Percentiles rank a stretch among this genome's conserved stretches.
Conservation (phyloP, 2,113 vertebrate genomes). For the Etheostoma spectabile region DNA sequence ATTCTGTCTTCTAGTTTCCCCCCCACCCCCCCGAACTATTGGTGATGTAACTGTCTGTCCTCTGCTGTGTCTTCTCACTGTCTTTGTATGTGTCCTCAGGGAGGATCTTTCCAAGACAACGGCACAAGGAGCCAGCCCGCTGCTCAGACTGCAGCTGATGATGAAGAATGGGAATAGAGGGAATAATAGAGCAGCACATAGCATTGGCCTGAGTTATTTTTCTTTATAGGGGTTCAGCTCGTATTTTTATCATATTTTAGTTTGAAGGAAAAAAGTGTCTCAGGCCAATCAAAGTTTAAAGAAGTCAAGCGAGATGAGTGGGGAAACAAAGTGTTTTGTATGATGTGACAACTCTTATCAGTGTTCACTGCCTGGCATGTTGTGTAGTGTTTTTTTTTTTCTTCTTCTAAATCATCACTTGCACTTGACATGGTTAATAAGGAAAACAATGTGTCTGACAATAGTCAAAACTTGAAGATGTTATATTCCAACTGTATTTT, state of each 20-base stretch:
- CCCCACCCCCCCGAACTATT: background rate
- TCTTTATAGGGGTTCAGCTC: conserved; percentile 7
- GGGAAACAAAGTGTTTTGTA: background rate
- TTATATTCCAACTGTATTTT: conserved; percentile 3
- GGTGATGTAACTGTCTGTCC: background rate
- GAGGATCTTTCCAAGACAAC: conserved; percentile 41
- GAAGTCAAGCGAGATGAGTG: background rate
- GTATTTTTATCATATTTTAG: conserved; percentile 42
- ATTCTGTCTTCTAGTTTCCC: accelerated
- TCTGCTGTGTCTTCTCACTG: background rate
- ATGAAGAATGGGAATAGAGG: conserved; percentile 78
- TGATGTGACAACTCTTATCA: background rate
- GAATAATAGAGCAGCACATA: background rate
- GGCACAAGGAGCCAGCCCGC: background rate
- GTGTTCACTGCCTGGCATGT: background rate
- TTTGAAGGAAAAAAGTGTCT: background rate
- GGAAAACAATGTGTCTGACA: background rate
- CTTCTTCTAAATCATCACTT: background rate
- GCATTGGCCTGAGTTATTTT: background rate
- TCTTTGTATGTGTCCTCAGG: background rate
- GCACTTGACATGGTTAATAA: background rate
- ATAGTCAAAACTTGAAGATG: background rate
- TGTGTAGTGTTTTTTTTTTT: background rate
- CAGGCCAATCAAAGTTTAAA: background rate
- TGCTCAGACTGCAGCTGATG: conserved; percentile 49